phyloP scores from a whole-genome alignment of 1,140 invertebrate genomes.

The Ylistrum balloti region DNA sequence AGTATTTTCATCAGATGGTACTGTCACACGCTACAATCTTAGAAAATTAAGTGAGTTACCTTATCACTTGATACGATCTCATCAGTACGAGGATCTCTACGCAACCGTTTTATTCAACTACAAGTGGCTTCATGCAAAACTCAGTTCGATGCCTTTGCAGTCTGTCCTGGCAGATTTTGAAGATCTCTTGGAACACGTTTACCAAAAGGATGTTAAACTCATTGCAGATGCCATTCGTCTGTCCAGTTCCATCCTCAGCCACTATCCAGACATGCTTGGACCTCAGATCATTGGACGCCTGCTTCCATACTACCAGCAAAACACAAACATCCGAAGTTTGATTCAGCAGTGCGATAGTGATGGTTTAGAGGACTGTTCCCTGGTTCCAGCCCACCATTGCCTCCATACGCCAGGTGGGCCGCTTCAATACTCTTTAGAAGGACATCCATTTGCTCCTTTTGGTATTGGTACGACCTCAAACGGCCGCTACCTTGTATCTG shows the following conservation, averaged over 20 bases:
- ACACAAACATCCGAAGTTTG: constrained; percentile 90
- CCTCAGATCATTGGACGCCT: constrained; percentile 96
- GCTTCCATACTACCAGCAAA: constrained; percentile 86
- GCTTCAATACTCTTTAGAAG: constrained; percentile 98
- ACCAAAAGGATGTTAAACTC: constrained; percentile 92
- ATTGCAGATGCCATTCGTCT: constrained; percentile 97
- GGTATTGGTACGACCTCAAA: constrained; percentile 96
- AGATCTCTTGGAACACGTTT: constrained; percentile 92
- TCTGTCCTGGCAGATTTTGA: constrained; percentile 97
- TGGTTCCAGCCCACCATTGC: constrained; percentile 96
- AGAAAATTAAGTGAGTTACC: constrained; percentile 90
- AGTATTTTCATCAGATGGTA: constrained; percentile 96
- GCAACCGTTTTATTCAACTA: constrained; percentile 98
- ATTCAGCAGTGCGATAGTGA: constrained; percentile 92
- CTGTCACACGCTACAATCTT: constrained; percentile 83
- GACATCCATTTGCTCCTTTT: constrained; percentile 98
- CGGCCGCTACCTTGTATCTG: constrained; percentile 96
- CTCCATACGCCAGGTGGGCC: constrained; percentile 98
- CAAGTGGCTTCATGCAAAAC: constrained; percentile 97
- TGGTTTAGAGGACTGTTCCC: constrained; percentile 93
- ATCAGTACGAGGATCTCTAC: constrained; percentile 96
- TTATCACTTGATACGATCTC: constrained; percentile 94
- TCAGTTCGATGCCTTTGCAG: constrained; percentile 96
- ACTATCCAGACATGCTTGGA: constrained; percentile 97
- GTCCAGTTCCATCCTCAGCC: constrained; percentile 87